Evolutionary conservation across 2,113 vertebrate genomes (phyloP).

Genomic region (Panurus biarmicus): DNA sequence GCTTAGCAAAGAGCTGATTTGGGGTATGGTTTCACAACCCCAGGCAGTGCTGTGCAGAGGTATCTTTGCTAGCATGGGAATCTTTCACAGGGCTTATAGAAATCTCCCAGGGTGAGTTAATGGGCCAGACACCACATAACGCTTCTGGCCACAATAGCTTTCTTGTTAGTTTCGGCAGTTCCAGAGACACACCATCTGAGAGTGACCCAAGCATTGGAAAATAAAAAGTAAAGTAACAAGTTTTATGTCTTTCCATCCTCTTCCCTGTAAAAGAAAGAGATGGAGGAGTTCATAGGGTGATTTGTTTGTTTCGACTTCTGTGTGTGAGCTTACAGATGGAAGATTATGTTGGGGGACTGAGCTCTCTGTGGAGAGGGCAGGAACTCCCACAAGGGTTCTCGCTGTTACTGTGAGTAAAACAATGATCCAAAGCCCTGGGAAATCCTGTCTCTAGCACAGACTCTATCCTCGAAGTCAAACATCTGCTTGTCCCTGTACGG

Average conservation of each 20-base stretch:
- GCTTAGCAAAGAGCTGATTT: not conserved
- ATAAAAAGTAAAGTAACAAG: not conserved
- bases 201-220: not conserved
- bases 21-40: not conserved
- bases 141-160: not conserved
- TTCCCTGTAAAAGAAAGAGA: not conserved
- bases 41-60: not conserved
- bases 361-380: not conserved
- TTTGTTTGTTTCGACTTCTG: not conserved
- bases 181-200: not conserved
- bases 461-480: rapidly evolving
- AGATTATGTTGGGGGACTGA: not conserved
- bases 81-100: not conserved
- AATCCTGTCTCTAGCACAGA: not conserved
- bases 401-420: not conserved
- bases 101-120: not conserved
- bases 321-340: not conserved
- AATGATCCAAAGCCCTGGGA: not conserved
- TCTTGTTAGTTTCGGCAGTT: not conserved
- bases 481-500: not conserved
- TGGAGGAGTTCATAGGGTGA: not conserved
- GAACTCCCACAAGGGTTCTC: not conserved
- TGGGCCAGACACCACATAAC: not conserved
- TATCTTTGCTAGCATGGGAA: not conserved
- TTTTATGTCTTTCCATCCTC: not conserved